phyloP scores from a whole-genome alignment of 1,140 invertebrate genomes.

The Dufourea novaeangliae region DNA sequence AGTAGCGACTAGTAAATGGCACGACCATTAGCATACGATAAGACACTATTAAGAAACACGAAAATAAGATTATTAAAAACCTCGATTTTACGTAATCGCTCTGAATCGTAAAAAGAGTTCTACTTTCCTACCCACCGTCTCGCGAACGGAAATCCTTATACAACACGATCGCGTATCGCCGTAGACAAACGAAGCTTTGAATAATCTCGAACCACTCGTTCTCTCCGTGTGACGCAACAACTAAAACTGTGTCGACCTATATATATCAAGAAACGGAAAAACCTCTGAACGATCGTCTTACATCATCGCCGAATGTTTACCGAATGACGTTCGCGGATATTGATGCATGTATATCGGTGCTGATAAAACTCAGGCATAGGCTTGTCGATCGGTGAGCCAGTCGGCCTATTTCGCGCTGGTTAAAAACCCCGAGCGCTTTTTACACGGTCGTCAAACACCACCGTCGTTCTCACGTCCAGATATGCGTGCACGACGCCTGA shows the following conservation, averaged over 20 bases:
- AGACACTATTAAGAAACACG: too few relatives aligned
- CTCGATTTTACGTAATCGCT: too few relatives aligned
- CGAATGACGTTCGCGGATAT: slow-evolving; percentile 28
- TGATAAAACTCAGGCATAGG: slow-evolving; percentile 39
- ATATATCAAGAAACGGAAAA: neutral
- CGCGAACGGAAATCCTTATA: too few relatives aligned
- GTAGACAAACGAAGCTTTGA: too few relatives aligned
- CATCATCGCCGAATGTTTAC: slow-evolving; percentile 6
- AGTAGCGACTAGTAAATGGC: too few relatives aligned
- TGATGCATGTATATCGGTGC: neutral
- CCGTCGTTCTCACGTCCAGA: slow-evolving; percentile 20
- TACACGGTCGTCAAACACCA: neutral
- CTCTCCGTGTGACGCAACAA: too few relatives aligned
- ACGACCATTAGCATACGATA: too few relatives aligned
- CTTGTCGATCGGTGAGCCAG: slow-evolving; percentile 40
- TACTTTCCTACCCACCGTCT: too few relatives aligned
- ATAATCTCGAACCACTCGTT: neutral
- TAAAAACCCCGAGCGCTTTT: neutral
- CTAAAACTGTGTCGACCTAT: too few relatives aligned
- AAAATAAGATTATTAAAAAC: neutral
- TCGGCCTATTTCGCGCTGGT: neutral
- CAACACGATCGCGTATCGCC: too few relatives aligned
- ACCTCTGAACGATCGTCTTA: neutral
- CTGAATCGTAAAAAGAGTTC: too few relatives aligned
- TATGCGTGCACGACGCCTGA: neutral